Percentiles rank a stretch among this genome's conserved stretches.
Evolutionary conservation across 2,113 vertebrate genomes (phyloP).

Genomic region (Misgurnus mizolepis): DNA sequence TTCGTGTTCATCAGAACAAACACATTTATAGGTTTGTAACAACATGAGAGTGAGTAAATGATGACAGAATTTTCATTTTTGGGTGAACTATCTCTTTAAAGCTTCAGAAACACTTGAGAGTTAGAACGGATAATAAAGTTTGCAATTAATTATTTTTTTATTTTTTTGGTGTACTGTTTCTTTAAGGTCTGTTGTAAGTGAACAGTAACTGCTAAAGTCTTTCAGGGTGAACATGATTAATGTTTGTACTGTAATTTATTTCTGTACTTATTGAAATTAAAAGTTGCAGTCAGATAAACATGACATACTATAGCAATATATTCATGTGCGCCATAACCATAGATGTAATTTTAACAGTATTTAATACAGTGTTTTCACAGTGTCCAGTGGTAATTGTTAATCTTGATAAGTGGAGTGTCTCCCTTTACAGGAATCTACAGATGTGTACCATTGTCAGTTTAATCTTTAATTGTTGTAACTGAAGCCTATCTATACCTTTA

Average conservation of each 20-base stretch:
- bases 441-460: constrained; percentile 5
- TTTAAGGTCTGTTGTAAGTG: neutral
- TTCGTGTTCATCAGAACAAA: too few relatives aligned
- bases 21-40: too few relatives aligned
- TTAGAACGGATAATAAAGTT: too few relatives aligned
- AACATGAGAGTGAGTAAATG: too few relatives aligned
- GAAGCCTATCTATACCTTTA: constrained; percentile 10
- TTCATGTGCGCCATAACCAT: neutral
- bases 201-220: constrained; percentile 16
- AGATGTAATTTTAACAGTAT: neutral
- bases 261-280: constrained; percentile 13
- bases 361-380: neutral
- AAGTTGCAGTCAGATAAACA: neutral
- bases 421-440: neutral
- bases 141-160: too few relatives aligned
- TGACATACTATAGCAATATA: neutral
- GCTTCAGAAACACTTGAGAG: too few relatives aligned
- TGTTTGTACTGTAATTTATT: neutral
- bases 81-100: too few relatives aligned
- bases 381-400: neutral
- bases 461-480: constrained; percentile 36
- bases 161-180: neutral
- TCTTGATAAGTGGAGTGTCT: constrained; percentile 5
- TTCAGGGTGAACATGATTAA: neutral
- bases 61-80: too few relatives aligned